phyloP scores from a whole-genome alignment of 1,140 invertebrate genomes.

The Pseudomyrmex sp. region DNA sequence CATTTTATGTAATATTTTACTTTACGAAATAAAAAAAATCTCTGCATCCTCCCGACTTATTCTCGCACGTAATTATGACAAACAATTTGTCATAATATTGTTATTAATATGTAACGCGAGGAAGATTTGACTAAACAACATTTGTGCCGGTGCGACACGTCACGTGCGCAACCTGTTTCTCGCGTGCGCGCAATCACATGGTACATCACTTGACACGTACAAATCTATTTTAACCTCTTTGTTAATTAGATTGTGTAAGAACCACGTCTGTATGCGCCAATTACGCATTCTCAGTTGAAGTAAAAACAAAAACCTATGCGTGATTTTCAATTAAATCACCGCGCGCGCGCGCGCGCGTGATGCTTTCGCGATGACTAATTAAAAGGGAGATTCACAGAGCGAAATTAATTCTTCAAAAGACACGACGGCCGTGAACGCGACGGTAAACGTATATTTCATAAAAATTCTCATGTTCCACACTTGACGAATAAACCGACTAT shows the following conservation, averaged over 20 bases:
- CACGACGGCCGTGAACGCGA: background rate
- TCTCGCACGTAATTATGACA: no score
- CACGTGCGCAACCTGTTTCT: constrained; percentile 1
- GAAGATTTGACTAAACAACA: no score
- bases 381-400: constrained; percentile 5
- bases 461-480: background rate
- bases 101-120: no score
- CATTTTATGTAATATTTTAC: no score
- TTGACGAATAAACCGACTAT: background rate
- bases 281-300: background rate
- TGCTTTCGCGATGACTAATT: constrained; percentile 22
- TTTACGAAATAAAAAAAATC: no score
- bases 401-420: constrained; percentile 37
- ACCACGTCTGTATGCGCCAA: constrained; percentile 28
- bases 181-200: background rate
- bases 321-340: constrained; percentile 31
- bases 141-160: background rate
- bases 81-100: no score
- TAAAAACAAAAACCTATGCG: constrained; percentile 35
- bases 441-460: background rate
- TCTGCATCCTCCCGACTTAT: no score
- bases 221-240: constrained; percentile 31
- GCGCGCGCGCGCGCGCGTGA: no score
- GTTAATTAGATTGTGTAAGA: constrained; percentile 36
- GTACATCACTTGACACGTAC: constrained; percentile 1